Conservation (phyloP, 2,113 vertebrate species). For the Halichoerus grypus region DNA sequence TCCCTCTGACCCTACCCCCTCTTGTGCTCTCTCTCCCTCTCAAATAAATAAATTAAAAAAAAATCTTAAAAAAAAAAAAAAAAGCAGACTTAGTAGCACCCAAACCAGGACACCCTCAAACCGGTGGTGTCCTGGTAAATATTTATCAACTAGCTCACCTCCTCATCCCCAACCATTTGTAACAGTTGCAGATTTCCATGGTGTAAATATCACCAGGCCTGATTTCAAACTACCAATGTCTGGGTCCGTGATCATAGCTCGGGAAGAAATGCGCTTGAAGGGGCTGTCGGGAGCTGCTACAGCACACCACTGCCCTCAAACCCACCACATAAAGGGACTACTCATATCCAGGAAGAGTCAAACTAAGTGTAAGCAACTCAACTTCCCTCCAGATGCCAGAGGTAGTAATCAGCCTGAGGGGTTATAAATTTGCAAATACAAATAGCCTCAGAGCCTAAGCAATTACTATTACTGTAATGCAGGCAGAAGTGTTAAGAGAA, state of each 20-base stretch:
- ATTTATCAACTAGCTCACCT: background rate
- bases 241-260: background rate
- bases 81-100: background rate
- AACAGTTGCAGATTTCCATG: background rate
- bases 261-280: background rate
- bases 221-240: background rate
- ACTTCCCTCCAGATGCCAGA: background rate
- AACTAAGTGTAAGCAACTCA: background rate
- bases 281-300: background rate
- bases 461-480: background rate
- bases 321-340: background rate
- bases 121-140: background rate
- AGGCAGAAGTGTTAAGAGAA: background rate
- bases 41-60: too few species aligned
- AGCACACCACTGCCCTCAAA: background rate
- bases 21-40: too few species aligned
- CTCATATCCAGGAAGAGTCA: background rate
- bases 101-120: background rate
- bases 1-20: too few species aligned
- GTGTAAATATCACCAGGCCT: background rate
- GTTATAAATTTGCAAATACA: background rate
- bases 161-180: background rate
- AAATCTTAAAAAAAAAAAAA: background rate
- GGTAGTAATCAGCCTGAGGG: background rate
- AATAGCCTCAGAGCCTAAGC: background rate